These are phyloP conservation scores for Eugnorisma glareosa DNA, from an alignment of 2,888 invertebrate genomes.

Conservation along the genomic window DNA sequence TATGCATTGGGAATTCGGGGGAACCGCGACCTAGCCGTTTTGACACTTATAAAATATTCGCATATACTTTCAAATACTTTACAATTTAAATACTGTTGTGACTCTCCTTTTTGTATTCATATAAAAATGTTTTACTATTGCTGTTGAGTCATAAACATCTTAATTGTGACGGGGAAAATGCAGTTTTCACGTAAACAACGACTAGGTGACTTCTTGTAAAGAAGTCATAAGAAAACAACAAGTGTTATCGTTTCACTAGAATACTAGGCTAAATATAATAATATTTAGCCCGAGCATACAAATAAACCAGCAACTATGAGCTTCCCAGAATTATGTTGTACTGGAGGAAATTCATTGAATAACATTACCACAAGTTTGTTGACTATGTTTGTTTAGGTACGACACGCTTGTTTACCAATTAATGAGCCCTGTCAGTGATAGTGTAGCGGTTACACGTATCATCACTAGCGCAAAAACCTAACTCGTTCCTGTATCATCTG, in stretches of 20 bases:
- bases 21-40: slow-evolving; percentile 66
- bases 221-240: slow-evolving; percentile 33
- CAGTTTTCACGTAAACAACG: slow-evolving; percentile 35
- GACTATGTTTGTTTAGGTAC: slow-evolving; percentile 42
- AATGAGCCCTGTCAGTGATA: slow-evolving; percentile 28
- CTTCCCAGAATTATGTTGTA: slow-evolving; percentile 60
- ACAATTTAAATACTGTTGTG: slow-evolving; percentile 26
- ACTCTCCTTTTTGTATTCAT: slow-evolving; percentile 2
- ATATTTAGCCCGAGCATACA: slow-evolving; percentile 60
- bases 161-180: background rate
- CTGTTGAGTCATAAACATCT: background rate
- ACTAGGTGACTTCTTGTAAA: slow-evolving; percentile 26
- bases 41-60: slow-evolving; percentile 65
- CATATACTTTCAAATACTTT: slow-evolving; percentile 16
- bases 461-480: slow-evolving; percentile 32
- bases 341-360: slow-evolving; percentile 66
- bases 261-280: slow-evolving; percentile 41
- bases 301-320: slow-evolving; percentile 55
- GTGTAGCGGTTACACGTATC: slow-evolving; percentile 10
- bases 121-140: background rate
- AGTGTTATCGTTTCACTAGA: slow-evolving; percentile 31
- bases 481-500: slow-evolving; percentile 11
- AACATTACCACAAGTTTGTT: slow-evolving; percentile 60
- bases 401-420: slow-evolving; percentile 40
- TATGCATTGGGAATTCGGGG: slow-evolving; percentile 78